Evolutionary conservation across 2,888 invertebrate genomes (phyloP).

Genomic region (Ichneumoninae sp.): DNA sequence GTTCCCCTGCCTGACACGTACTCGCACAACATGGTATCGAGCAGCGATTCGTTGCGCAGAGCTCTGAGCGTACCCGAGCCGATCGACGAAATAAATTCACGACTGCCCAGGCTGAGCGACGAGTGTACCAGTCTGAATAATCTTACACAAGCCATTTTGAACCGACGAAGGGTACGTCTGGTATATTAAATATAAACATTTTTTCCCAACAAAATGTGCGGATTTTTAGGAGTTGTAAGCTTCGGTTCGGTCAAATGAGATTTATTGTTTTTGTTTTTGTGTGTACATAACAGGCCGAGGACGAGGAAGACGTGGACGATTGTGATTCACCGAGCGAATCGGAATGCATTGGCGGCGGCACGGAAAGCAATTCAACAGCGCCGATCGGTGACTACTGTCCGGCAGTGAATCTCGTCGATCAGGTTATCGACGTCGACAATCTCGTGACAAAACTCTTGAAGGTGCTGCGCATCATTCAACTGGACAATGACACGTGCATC

Average conservation of each 20-base stretch:
- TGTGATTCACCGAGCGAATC: slow-evolving; percentile 84
- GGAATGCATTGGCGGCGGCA: slow-evolving; percentile 83
- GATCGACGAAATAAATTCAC: slow-evolving; percentile 76
- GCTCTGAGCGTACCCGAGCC: slow-evolving; percentile 81
- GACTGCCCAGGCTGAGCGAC: slow-evolving; percentile 80
- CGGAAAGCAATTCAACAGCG: slow-evolving; percentile 70
- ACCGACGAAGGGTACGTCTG: slow-evolving; percentile 86
- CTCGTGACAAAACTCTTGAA: slow-evolving; percentile 90
- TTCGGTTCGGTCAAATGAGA: not conserved
- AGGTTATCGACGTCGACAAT: slow-evolving; percentile 91
- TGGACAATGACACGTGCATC: slow-evolving; percentile 89
- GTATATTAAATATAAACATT: not conserved
- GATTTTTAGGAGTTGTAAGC: not conserved
- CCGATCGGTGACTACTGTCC: slow-evolving; percentile 86
- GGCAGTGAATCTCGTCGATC: slow-evolving; percentile 88
- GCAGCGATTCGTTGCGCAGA: slow-evolving; percentile 85
- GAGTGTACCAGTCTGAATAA: slow-evolving; percentile 90
- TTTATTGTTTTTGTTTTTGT: slow-evolving; percentile 4
- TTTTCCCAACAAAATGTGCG: not conserved
- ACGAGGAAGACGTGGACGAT: slow-evolving; percentile 82
- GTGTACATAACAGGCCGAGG: slow-evolving; percentile 76
- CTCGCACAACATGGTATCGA: slow-evolving; percentile 89
- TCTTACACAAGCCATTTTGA: slow-evolving; percentile 91
- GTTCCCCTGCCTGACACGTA: slow-evolving; percentile 88
- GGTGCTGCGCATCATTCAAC: slow-evolving; percentile 90